Conservation (phyloP, 2,797 vertebrate genomes). For the Etheostoma nigrum region DNA sequence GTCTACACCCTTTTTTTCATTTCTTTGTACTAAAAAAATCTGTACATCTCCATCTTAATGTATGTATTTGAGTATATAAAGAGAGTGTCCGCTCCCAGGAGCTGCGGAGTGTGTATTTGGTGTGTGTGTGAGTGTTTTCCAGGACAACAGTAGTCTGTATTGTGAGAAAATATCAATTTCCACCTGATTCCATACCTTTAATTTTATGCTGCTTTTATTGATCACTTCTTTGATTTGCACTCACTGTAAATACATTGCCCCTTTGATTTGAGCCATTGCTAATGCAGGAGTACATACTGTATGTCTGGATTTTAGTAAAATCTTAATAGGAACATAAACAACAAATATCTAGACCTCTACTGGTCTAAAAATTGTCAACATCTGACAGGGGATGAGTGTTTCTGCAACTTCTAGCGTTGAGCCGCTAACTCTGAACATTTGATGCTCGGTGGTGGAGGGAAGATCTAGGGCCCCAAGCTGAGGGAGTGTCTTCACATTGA, state of each 20-base stretch:
- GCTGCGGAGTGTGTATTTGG: slow-evolving; percentile 30
- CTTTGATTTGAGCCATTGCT: slow-evolving; percentile 55
- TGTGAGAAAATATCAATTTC: slow-evolving; percentile 63
- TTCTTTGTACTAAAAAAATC: slow-evolving; percentile 53
- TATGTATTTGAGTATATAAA: slow-evolving; percentile 73
- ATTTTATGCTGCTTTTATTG: slow-evolving; percentile 63
- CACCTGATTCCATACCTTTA: slow-evolving; percentile 58
- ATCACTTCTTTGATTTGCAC: slow-evolving; percentile 45
- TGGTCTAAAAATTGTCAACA: slow-evolving; percentile 19
- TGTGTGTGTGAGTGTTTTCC: slow-evolving; percentile 53
- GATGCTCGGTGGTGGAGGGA: background rate
- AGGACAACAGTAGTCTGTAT: slow-evolving; percentile 52
- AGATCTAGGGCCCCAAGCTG: background rate
- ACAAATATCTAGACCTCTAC: slow-evolving; percentile 12
- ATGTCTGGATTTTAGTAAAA: slow-evolving; percentile 9
- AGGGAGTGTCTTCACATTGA: slow-evolving; percentile 19
- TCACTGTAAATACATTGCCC: slow-evolving; percentile 52
- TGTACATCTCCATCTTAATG: slow-evolving; percentile 64
- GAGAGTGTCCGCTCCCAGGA: slow-evolving; percentile 46
- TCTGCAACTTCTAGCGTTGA: background rate
- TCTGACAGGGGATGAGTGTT: slow-evolving; percentile 8
- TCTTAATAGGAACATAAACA: slow-evolving; percentile 7
- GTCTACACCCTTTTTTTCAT: slow-evolving; percentile 30
- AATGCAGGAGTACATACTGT: background rate
- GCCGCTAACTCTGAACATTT: background rate